A percentile compares a stretch with the other conserved stretches of the same genome.
Evolutionary conservation across 1,140 invertebrate species (phyloP).

Genomic region (Formica exsecta): DNA sequence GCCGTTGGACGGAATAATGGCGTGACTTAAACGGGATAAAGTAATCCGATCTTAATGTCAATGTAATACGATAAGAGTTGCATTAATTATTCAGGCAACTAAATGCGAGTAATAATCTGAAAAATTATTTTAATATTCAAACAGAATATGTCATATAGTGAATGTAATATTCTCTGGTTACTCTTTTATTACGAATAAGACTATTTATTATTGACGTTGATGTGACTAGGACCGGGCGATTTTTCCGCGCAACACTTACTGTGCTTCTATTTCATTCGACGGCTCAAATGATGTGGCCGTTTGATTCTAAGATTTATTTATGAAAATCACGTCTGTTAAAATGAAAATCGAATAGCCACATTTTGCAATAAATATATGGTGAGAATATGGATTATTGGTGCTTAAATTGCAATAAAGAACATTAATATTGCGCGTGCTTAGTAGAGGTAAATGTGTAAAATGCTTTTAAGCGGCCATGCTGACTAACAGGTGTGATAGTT

Average conservation of each 20-base stretch:
- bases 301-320: slow-evolving; percentile 29
- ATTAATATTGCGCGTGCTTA: not conserved
- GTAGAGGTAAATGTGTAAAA: not conserved
- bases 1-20: not conserved
- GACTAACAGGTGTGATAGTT: not conserved
- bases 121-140: not conserved
- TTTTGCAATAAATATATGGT: not conserved
- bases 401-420: slow-evolving; percentile 1
- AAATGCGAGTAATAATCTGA: not conserved
- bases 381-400: slow-evolving; percentile 6
- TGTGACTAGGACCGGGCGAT: too few species aligned
- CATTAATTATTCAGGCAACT: not conserved
- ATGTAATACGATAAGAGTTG: too few species aligned
- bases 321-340: not conserved
- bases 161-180: not conserved
- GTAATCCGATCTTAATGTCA: not conserved
- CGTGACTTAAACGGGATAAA: not conserved
- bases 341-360: not conserved
- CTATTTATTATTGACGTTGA: not conserved
- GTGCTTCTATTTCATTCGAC: not conserved
- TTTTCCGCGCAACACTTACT: not conserved
- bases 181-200: not conserved
- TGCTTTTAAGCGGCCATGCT: slow-evolving; percentile 3
- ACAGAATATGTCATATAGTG: not conserved
- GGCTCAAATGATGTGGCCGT: slow-evolving; percentile 2